Evolutionary conservation across 2,888 invertebrate species (phyloP), one percentile per base, ranked within the genome.

Genomic region (Heliconius hortense): DNA sequence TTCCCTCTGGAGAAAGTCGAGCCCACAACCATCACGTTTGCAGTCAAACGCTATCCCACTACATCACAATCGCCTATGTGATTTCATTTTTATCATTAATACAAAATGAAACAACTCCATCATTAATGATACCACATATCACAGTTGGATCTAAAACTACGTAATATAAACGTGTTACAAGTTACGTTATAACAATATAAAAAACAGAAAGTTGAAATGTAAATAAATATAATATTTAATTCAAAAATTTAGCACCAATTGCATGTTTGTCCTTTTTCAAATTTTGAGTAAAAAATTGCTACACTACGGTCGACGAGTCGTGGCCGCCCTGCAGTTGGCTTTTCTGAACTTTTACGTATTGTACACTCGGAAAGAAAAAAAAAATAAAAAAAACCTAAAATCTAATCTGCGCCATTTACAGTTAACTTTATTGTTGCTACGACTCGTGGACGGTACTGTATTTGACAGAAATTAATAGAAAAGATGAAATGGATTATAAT

Each of bases 81-180:
- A 35, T 63, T 63, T 31, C 21, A 31, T 21, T 67, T 26, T 26
- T 67, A 15, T 18, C 18, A 43, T 71, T 15, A 39, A 68, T 68
- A 70, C 35, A 70, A 59, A 35, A 71, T 60, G 39, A 71, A 71
- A 71, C 71, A 74, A 77, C 67, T 53, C 62, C 31, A 71, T 75
- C 66, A 80, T 75, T 80, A 82, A 82, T 82, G 78, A 82, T 66
- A 79, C 78, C 81, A 81, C 81, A 82, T 91, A 92, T 90, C 91
- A 91, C 90, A 91, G 91, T 89, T 90, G 85, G 88, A 85, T 86
- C 88, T 90, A 91, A 85, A 82, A 84, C 88, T 90, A 91, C 86
- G 66, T 74, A 78, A 68, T 11, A 64, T 64, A 76, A 56, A 63
- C 76, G 77, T 39, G 73, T 75, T 78, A 76, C 72, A 63, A 70